Evolutionary conservation across 2,113 vertebrate species (phyloP), one percentile per base, ranked within the genome.

Genomic region (Hippocampus mohnikei): DNA sequence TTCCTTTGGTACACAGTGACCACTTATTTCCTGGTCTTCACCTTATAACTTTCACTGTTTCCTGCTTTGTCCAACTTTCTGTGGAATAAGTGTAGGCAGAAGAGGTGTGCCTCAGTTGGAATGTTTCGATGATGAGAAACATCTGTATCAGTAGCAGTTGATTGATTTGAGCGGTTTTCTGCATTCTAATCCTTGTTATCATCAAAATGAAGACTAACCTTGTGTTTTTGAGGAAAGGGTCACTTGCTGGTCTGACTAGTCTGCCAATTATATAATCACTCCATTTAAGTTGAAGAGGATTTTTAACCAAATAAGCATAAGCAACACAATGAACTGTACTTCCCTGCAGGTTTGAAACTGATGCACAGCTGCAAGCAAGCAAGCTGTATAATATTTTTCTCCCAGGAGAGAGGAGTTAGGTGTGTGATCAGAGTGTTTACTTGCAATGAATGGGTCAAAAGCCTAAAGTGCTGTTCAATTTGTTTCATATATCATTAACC

Each of bases 401-500:
- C 61, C 42, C 21, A 63, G 1, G 10, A 23, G 10, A 4, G n/a
- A 55, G 9, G 8, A 55, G 20, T 55, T n/a, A 23, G 10, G 9
- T 12, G 21, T 18, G 21, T 63, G 3, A 13, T 42, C 21, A 25
- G 44, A 23, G 10, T 23, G 33, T 46, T 65, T 25, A 63, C 40
- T 44, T 46, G 41, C 23, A 25, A 46, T 65, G 20, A 65, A 44
- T 25, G 41, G 13, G 29, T 69, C 55, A 44, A 74, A 71, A 62
- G 53, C 67, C 37, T 46, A 21, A 27, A 69, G 50, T 48, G 74
- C 37, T 68, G 41, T 62, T 58, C 73, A 70, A 79, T 88, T 84
- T 74, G 80, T 88, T 85, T 71, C 33, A 67, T 64, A 60, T 74
- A 73, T 84, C 84, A 16, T 90, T 91, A 87, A 90, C 87, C 88